Percentiles rank a stretch among this genome's conserved stretches.
These are phyloP conservation scores for Melanerpes aurifrons DNA, from an alignment of 2,113 vertebrate species.

Conservation along the genomic window DNA sequence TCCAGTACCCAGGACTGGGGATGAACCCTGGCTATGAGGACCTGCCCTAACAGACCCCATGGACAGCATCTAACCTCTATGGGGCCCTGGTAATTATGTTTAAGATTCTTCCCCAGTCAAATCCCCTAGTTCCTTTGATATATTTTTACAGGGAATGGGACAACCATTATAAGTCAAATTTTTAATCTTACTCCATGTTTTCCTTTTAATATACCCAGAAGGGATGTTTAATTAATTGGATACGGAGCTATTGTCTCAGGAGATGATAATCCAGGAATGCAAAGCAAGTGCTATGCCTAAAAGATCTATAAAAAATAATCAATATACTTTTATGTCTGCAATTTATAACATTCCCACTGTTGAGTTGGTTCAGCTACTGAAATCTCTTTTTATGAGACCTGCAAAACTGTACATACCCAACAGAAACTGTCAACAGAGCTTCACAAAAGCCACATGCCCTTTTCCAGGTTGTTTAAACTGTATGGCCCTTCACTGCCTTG, in stretches of 20 bases:
- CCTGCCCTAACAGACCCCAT: background rate
- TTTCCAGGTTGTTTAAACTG: background rate
- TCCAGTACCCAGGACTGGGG: rapidly evolving
- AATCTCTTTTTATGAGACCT: background rate
- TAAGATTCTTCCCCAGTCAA: background rate
- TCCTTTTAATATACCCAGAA: background rate
- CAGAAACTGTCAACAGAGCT: background rate
- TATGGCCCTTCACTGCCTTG: background rate
- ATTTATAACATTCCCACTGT: background rate
- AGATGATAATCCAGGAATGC: background rate
- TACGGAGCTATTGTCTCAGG: background rate
- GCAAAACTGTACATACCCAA: background rate
- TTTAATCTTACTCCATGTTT: background rate
- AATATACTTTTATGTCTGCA: background rate
- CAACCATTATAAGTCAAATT: background rate
- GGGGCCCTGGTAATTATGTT: background rate
- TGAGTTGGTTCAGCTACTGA: background rate
- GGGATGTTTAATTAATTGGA: background rate
- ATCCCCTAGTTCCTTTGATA: background rate
- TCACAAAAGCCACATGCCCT: background rate
- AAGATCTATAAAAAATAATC: background rate
- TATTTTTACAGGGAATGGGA: background rate
- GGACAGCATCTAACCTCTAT: rapidly evolving
- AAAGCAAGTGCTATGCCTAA: background rate
- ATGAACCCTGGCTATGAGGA: background rate